Base-by-base conservation (phyloP, 2,888 invertebrate genomes). In the Coenonympha glycerion region DNA sequence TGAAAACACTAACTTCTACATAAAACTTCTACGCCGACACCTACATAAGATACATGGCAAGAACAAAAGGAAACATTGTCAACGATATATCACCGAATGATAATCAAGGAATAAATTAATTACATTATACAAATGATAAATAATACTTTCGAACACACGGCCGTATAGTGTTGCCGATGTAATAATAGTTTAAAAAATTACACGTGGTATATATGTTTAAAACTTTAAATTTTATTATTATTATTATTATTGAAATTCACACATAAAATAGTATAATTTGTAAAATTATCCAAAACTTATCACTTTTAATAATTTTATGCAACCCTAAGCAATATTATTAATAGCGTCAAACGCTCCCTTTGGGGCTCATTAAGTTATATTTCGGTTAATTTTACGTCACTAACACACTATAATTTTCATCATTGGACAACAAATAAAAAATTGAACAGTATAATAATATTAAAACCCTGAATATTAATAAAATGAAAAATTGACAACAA, bases 281-380 rank as follows among this genome's bases (percentile, higher is more conserved):
- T 87, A 87, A 87, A 87, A 87, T 85, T 84, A 86, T 87, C 87
- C 82, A 87, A 87, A 87, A 87, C 84, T 81, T 87, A 87, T 87
- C 86, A 85, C 84, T 75, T 82, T 83, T 76, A 73, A 79, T 76
- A 76, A 71, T 79, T 83, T 85, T 82, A 82, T 85, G 86, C 84
- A 86, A 83, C 77, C 82, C 84, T 85, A 87, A 86, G 86, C 85
- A 79, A 78, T 79, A 82, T 79, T 78, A 52, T 80, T 80, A 80
- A 74, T 80, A 83, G 86, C 87, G 87, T 87, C 76, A 86, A 77
- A 86, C 87, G 86, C 86, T 84, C 85, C 85, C 85, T 78, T 82
- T 83, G 85, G 86, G 86, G 84, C 85, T 79, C 57, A 76, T 76
- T 80, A 80, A 77, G 69, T 79, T 84, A 73, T 80, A 82, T 83